Evolutionary conservation across 2,797 vertebrate species (phyloP).

Genomic region (Coracias cyanogaster): DNA sequence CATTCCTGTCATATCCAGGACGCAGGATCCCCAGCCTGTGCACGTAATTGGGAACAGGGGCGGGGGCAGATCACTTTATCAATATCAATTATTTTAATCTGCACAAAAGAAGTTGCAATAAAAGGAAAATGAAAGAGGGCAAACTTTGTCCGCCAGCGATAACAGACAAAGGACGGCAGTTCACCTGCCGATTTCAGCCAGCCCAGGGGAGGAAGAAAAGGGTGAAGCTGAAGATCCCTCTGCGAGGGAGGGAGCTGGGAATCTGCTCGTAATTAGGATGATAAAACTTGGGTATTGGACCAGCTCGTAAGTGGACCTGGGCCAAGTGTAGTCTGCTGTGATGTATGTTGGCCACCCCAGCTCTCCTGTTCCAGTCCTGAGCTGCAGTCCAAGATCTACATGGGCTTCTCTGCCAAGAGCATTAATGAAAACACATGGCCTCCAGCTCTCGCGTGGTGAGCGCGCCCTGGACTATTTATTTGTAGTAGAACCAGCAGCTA

Average conservation of each 20-base stretch:
- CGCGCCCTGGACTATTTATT: conserved; percentile 22
- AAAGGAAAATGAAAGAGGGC: background rate
- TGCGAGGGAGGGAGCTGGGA: background rate
- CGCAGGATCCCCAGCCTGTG: background rate
- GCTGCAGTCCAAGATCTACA: conserved; percentile 60
- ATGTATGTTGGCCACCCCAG: conserved; percentile 66
- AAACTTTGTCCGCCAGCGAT: background rate
- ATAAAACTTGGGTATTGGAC: conserved; percentile 43
- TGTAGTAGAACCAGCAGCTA: conserved; percentile 42
- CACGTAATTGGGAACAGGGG: conserved; percentile 39
- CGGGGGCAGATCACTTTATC: conserved; percentile 31
- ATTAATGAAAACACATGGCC: conserved; percentile 55
- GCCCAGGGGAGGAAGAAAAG: background rate
- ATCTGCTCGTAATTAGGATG: conserved; percentile 55
- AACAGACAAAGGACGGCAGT: background rate
- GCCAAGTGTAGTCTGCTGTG: conserved; percentile 56
- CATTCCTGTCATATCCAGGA: conserved; percentile 22
- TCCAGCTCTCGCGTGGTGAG: conserved; percentile 17
- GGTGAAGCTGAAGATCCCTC: background rate
- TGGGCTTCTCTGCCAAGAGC: conserved; percentile 58
- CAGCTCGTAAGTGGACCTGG: conserved; percentile 4
- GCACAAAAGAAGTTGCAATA: background rate
- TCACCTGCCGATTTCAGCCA: conserved; percentile 9
- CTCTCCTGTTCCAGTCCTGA: conserved; percentile 32
- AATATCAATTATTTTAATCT: conserved; percentile 62